Base-by-base conservation (phyloP, 2,888 invertebrate genomes). In the Chloroclystis v-ata region DNA sequence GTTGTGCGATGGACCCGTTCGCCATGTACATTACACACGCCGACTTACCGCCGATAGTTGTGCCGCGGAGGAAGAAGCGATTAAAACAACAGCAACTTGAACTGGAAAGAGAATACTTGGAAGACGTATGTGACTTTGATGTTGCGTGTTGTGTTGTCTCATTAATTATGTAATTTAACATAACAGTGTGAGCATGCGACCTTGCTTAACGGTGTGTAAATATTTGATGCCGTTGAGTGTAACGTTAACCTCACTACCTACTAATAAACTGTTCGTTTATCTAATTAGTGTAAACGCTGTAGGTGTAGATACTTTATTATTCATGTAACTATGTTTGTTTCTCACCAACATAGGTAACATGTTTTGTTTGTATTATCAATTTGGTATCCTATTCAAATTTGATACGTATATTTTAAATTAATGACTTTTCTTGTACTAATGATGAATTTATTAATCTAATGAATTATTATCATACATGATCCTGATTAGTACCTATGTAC, bases 1-100 rank as follows among this genome's bases (percentile, higher is more conserved):
- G 54, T 54, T 50, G 45, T 54, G 50, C 63, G 49, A 78, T 84
- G 83, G 85, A 87, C 73, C 84, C 82, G 57, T 86, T 84, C 62
- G 73, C 81, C 54, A 75, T 86, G 83, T 87, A 87, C 51, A 86
- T 86, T 59, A 80, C 78, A 43, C 77, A 75, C 52, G 71, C 78
- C 28, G 86, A 86, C 50, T 56, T 86, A 52, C 73, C 84, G 44
- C 86, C 87, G 25, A 65, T 82, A 37, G 72, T 85, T 37, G 73
- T 86, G 28, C 86, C 87, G 20, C 74, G 87, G 8, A 75, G 81
- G 63, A 87, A 87, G 75, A 87, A 87, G 51, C 75, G 83, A 5
- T 59, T 85, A 67, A 87, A 86, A 59, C 81, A 82, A 57, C 61
- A 82, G 29, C 81, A 80, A 61, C 67, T 80, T 52, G 77, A 80